A percentile compares a stretch with the other conserved stretches of the same genome.
phyloP scores from a whole-genome alignment of 2,797 vertebrate genomes.

The Botia almorhae region DNA sequence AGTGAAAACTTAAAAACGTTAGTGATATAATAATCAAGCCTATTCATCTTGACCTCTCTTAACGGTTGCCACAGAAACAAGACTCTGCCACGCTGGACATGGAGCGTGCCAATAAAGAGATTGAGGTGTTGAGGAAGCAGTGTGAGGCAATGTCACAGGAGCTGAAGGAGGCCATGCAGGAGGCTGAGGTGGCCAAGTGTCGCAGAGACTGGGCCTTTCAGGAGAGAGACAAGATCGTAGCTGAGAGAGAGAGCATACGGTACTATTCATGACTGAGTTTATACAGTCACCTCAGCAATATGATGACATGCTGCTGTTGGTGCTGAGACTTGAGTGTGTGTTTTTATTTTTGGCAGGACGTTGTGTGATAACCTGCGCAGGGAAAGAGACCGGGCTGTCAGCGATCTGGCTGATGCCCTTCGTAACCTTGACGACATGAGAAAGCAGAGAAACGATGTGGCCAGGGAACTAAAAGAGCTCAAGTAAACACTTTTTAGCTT shows the following conservation, averaged over 20 bases:
- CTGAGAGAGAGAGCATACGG: constrained; percentile 97
- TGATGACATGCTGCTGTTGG: background rate
- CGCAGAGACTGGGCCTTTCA: constrained; percentile 98
- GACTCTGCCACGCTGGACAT: constrained; percentile 95
- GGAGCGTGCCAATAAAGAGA: constrained; percentile 95
- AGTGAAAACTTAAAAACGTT: background rate
- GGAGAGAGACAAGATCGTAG: constrained; percentile 98
- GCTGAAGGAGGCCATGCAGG: constrained; percentile 94
- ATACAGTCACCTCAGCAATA: background rate
- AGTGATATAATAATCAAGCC: background rate
- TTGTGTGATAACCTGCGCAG: constrained; percentile 93
- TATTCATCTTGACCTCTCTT: background rate
- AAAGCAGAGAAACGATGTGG: constrained; percentile 92
- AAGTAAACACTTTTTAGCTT: constrained; percentile 78
- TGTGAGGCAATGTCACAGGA: constrained; percentile 97
- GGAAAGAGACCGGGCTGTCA: constrained; percentile 93
- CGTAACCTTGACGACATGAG: constrained; percentile 95
- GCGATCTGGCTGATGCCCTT: constrained; percentile 92
- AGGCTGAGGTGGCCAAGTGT: constrained; percentile 97
- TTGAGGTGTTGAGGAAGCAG: constrained; percentile 94
- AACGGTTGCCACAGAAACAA: constrained; percentile 84
- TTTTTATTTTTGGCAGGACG: constrained; percentile 77
- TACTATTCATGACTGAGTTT: constrained; percentile 51
- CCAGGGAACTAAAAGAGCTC: constrained; percentile 91
- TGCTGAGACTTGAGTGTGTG: background rate